Evolutionary conservation across 2,888 invertebrate species (phyloP).

Genomic region (Acanthococcus lagerstroemiae): DNA sequence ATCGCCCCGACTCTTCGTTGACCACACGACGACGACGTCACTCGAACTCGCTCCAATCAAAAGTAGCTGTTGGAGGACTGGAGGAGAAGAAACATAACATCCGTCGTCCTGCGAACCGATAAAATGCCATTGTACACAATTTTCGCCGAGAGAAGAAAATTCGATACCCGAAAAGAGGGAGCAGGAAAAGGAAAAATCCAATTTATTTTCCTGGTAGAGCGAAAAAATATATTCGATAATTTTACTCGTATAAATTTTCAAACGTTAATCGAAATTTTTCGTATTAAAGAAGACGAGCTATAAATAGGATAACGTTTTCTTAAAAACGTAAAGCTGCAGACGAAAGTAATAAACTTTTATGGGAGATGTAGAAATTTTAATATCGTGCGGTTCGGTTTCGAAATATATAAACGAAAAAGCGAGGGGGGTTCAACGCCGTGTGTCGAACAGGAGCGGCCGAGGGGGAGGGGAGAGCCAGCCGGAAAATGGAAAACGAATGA

Average conservation of each 20-base stretch:
- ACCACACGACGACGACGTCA: no score
- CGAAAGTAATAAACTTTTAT: slow-evolving; percentile 30
- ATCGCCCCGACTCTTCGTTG: no score
- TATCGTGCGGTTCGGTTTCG: slow-evolving; percentile 29
- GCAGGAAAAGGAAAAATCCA: slow-evolving; percentile 10
- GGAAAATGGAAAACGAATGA: slow-evolving; percentile 30
- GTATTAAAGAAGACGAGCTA: slow-evolving; percentile 29
- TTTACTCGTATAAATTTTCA: slow-evolving; percentile 30
- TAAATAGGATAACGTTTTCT: slow-evolving; percentile 30
- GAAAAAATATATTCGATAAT: slow-evolving; percentile 27
- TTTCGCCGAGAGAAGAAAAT: no score
- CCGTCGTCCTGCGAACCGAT: no score
- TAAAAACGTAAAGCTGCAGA: slow-evolving; percentile 28
- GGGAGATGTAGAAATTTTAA: slow-evolving; percentile 30
- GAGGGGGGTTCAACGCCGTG: slow-evolving; percentile 9
- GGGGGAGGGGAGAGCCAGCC: slow-evolving; percentile 16
- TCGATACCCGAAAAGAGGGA: no score
- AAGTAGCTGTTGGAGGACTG: no score
- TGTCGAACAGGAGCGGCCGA: not conserved
- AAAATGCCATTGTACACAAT: no score
- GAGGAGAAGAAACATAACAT: no score
- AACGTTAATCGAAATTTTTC: slow-evolving; percentile 30
- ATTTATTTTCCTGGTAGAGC: slow-evolving; percentile 25
- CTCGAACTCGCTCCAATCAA: no score
- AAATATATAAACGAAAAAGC: slow-evolving; percentile 25